Evolutionary conservation across 1,140 invertebrate genomes (phyloP).

Genomic region (Aethina tumida): DNA sequence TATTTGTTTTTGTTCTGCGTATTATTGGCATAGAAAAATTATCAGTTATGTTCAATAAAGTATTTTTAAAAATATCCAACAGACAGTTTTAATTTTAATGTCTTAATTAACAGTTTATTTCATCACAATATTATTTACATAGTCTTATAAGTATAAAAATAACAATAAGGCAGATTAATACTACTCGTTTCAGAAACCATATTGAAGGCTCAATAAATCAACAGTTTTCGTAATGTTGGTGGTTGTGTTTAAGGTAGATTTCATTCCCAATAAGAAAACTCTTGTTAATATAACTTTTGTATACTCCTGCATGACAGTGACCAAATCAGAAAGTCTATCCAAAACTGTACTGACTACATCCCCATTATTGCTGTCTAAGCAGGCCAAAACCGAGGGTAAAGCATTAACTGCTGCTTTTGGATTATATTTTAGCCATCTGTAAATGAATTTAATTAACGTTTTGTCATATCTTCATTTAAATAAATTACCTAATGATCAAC

Average conservation of each 20-base stretch:
- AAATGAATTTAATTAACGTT: too few relatives aligned
- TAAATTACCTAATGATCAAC: conserved; percentile 19
- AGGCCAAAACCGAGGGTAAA: conserved; percentile 66
- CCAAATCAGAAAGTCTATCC: conserved; percentile 68
- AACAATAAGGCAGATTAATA: background rate
- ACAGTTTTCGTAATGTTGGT: conserved; percentile 71
- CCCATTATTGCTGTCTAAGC: conserved; percentile 65
- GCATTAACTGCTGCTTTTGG: conserved; percentile 37
- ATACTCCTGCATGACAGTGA: conserved; percentile 54
- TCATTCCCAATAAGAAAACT: conserved; percentile 74
- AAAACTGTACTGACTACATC: conserved; percentile 70
- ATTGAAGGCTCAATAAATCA: conserved; percentile 69
- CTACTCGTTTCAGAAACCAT: conserved; percentile 51
- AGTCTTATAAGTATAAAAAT: background rate
- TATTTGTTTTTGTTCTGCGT: conserved; percentile 21
- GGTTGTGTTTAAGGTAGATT: conserved; percentile 66
- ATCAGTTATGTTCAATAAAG: conserved; percentile 27
- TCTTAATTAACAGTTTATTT: background rate
- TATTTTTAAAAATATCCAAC: conserved; percentile 27
- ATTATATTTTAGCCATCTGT: conserved; percentile 46
- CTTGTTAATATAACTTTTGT: conserved; percentile 65
- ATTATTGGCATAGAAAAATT: conserved; percentile 19
- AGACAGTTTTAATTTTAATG: background rate
- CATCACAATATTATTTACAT: conserved; percentile 2
- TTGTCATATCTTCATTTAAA: too few relatives aligned